Base-by-base conservation (phyloP, 1,140 invertebrate genomes). In the Mercenaria mercenaria region DNA sequence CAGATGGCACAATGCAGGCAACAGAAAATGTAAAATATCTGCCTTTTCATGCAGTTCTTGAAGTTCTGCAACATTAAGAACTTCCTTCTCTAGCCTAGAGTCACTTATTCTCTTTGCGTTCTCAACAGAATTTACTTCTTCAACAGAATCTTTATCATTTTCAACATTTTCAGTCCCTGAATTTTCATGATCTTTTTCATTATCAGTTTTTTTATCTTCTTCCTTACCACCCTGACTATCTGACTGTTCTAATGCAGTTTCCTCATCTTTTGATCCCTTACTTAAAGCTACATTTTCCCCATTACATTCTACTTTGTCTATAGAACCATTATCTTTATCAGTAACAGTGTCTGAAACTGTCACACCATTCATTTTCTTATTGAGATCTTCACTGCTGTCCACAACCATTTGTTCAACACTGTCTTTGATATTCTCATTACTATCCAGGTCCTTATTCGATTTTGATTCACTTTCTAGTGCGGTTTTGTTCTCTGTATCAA, bases 1-100 rank as follows among this genome's bases (percentile, higher is more conserved):
- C 2, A 89, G 39, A 61, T 89, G 88, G 56, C 88, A 89, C 34
- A 82, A 50, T 26, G 79, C 88, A 15, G 88, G 88, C n/a, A 89
- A 64, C 37, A 89, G 52, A 41, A 82, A 89, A n/a, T 84, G 69
- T 29, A 89, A 59, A 47, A 89, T 89, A 32, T 89, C 88, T 18
- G 64, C 86, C 43, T 69, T 80, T 10, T 47, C 34, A 72, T 88
- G 86, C n/a, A 88, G 41, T 20, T 88, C 86, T 29, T 80, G 76
- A 34, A 88, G 61, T 26, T 88, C 86, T 20, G 79, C 86, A n/a
- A 29, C 77, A 50, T 52, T 81, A 18, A 88, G 41, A n/a, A 88
- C 64, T 56, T 88, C 86, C 50, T 81, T 88, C 11, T 88, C 86
- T 4, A 80, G 15, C 23, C 32, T 72, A n/a, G 83, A 47, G 37